phyloP scores from a whole-genome alignment of 1,140 invertebrate species.

The Scaptomyza pallida region DNA sequence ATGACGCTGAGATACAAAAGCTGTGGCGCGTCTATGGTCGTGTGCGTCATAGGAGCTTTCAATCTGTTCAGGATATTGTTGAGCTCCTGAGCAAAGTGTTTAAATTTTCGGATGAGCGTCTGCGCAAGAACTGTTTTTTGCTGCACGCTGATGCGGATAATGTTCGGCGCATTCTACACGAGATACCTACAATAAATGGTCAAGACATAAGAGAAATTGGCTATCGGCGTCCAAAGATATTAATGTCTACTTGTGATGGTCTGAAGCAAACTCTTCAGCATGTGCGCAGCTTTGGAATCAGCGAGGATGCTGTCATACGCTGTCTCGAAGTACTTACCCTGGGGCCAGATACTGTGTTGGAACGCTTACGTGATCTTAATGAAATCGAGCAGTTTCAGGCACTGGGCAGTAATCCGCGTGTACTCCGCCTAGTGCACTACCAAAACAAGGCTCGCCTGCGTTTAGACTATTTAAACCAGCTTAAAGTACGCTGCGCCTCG shows the following conservation, averaged over 20 bases:
- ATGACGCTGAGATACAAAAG: slow-evolving; percentile 84
- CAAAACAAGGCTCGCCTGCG: slow-evolving; percentile 85
- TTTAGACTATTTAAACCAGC: slow-evolving; percentile 85
- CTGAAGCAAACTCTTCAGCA: slow-evolving; percentile 84
- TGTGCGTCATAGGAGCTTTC: slow-evolving; percentile 85
- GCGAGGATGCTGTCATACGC: slow-evolving; percentile 84
- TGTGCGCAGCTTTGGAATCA: slow-evolving; percentile 85
- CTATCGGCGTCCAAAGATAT: slow-evolving; percentile 85
- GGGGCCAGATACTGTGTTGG: slow-evolving; percentile 84
- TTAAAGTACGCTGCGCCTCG: slow-evolving; percentile 85
- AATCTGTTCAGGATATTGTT: slow-evolving; percentile 84
- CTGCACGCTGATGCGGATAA: slow-evolving; percentile 85
- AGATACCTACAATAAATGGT: slow-evolving; percentile 84
- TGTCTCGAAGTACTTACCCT: slow-evolving; percentile 86
- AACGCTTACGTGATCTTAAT: slow-evolving; percentile 84
- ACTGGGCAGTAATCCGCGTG: slow-evolving; percentile 85
- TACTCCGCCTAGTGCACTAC: slow-evolving; percentile 85
- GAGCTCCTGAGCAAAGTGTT: slow-evolving; percentile 84
- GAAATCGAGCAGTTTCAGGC: slow-evolving; percentile 85
- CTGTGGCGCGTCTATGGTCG: slow-evolving; percentile 85
- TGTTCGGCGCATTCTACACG: slow-evolving; percentile 85
- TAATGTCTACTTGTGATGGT: slow-evolving; percentile 85
- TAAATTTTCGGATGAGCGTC: slow-evolving; percentile 84
- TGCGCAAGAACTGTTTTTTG: slow-evolving; percentile 85
- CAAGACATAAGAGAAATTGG: slow-evolving; percentile 85